Percentiles rank a stretch among this genome's conserved stretches.
These are phyloP conservation scores for Cercopithecus neglectus DNA, from an alignment of 2,797 vertebrate genomes.

Conservation along the genomic window DNA sequence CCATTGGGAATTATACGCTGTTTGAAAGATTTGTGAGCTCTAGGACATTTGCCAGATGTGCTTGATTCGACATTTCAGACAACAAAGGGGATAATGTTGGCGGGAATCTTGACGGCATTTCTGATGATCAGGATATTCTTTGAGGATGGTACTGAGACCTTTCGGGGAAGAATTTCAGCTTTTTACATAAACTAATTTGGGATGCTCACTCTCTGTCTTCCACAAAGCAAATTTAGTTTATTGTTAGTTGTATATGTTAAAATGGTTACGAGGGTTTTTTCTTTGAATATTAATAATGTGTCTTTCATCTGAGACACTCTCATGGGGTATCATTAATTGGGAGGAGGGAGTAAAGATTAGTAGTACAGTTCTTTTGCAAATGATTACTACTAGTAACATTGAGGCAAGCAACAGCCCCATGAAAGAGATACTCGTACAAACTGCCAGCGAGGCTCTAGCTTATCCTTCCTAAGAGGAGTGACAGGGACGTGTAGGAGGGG, in stretches of 20 bases:
- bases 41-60: conserved; percentile 90
- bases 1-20: conserved; percentile 87
- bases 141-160: conserved; percentile 87
- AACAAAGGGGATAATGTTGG: conserved; percentile 90
- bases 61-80: conserved; percentile 88
- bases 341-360: conserved; percentile 72
- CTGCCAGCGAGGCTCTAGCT: not conserved
- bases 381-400: conserved; percentile 43
- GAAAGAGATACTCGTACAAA: not conserved
- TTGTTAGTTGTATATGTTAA: conserved; percentile 84
- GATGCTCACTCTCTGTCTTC: conserved; percentile 85
- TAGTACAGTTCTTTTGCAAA: conserved; percentile 68
- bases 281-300: conserved; percentile 82
- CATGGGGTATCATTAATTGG: conserved; percentile 79
- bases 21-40: conserved; percentile 88
- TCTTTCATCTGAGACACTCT: conserved; percentile 76
- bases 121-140: conserved; percentile 90
- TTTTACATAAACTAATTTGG: conserved; percentile 87
- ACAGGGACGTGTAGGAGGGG: not conserved
- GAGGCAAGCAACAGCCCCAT: conserved; percentile 43
- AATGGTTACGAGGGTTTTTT: conserved; percentile 76
- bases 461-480: not conserved
- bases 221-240: conserved; percentile 88
- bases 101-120: conserved; percentile 88
- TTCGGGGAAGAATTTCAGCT: conserved; percentile 84